Percentiles rank a stretch among this genome's conserved stretches.
These are phyloP conservation scores for Apamea crenata DNA, from an alignment of 2,888 invertebrate species.

Conservation along the genomic window DNA sequence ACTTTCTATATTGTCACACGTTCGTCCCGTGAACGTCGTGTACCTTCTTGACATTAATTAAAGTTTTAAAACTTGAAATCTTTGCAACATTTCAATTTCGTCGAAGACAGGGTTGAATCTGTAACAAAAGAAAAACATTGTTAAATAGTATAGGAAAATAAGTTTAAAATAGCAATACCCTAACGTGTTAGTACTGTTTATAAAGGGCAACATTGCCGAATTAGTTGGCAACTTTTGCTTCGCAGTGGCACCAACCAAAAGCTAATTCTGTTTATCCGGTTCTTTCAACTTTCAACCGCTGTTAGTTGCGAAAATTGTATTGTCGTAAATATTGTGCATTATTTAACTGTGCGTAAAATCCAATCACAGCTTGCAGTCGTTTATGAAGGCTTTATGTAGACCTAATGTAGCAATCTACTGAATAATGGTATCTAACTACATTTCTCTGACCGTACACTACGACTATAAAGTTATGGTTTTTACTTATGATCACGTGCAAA, in stretches of 20 bases:
- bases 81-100: conserved; percentile 84
- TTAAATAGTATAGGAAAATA: not conserved
- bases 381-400: not conserved
- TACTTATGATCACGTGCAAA: not conserved
- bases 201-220: not conserved
- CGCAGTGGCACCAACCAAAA: not conserved
- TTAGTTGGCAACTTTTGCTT: not conserved
- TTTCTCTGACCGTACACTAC: not conserved
- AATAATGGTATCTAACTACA: not conserved
- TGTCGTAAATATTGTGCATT: not conserved
- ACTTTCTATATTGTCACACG: conserved; percentile 83
- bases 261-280: not conserved
- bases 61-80: conserved; percentile 80
- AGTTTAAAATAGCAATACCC: not conserved
- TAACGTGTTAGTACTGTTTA: not conserved
- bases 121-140: conserved; percentile 80
- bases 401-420: not conserved
- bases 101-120: conserved; percentile 76
- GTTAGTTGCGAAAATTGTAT: not conserved
- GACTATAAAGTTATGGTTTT: not conserved
- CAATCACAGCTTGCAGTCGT: not conserved
- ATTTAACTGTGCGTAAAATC: not conserved
- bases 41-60: conserved; percentile 87
- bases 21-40: conserved; percentile 78
- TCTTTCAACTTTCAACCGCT: not conserved